Conservation (phyloP, 2,888 invertebrate species). For the Sceliomorpha sp. region DNA sequence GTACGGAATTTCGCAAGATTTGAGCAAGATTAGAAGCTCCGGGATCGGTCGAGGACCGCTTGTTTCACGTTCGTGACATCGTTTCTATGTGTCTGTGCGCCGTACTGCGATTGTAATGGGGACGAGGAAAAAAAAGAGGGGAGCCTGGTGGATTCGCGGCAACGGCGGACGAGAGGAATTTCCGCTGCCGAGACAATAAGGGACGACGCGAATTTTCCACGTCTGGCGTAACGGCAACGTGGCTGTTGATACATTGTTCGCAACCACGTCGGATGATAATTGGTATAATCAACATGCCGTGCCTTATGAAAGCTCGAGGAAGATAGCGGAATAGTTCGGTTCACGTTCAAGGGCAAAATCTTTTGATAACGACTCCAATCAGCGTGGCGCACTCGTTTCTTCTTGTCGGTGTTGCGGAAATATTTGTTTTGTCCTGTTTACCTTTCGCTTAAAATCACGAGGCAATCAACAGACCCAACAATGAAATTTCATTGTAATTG, state of each 20-base stretch:
- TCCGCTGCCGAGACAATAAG: slow-evolving; percentile 34
- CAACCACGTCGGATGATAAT: slow-evolving; percentile 20
- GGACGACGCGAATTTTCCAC: slow-evolving; percentile 27
- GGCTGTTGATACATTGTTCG: slow-evolving; percentile 24
- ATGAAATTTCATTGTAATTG: slow-evolving; percentile 1
- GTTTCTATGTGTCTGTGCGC: slow-evolving; percentile 27
- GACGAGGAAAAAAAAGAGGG: slow-evolving; percentile 36
- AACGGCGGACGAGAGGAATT: slow-evolving; percentile 22
- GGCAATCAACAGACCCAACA: slow-evolving; percentile 19
- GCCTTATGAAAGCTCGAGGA: too few relatives aligned
- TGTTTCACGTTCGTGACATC: slow-evolving; percentile 39
- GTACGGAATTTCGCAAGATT: slow-evolving; percentile 49
- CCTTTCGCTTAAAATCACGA: slow-evolving; percentile 10
- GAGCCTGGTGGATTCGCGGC: slow-evolving; percentile 16
- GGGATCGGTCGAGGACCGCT: slow-evolving; percentile 43
- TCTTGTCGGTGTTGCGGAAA: too few relatives aligned
- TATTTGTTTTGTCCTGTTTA: too few relatives aligned
- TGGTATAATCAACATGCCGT: slow-evolving; percentile 28
- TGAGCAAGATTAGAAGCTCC: slow-evolving; percentile 46
- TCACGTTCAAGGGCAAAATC: too few relatives aligned
- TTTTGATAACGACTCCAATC: too few relatives aligned
- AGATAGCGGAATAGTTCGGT: too few relatives aligned
- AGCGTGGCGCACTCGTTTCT: too few relatives aligned
- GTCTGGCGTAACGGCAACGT: not conserved
- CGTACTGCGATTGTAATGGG: slow-evolving; percentile 22